Base-by-base conservation (phyloP, 1,140 invertebrate species). In the Berghia stephanieae region DNA sequence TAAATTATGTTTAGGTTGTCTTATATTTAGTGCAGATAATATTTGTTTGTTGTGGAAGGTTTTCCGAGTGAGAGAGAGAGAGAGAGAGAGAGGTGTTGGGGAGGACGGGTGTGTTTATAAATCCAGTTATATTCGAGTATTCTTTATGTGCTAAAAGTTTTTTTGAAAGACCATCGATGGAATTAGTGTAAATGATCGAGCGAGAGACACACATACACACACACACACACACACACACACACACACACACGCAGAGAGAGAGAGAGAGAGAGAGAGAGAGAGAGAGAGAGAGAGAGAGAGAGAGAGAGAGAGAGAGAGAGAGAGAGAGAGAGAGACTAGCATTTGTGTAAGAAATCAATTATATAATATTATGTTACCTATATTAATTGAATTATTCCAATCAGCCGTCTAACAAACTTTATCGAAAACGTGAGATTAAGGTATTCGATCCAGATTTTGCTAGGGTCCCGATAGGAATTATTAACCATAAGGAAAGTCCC, bases 91-190 rank as follows among this genome's bases (percentile, higher is more conserved):
- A 36, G 13, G n/a, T n/a, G n/a, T n/a, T n/a, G n/a, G n/a, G n/a
- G n/a, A n/a, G n/a, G n/a, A n/a, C n/a, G n/a, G n/a, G n/a, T n/a
- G n/a, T n/a, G n/a, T n/a, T n/a, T n/a, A n/a, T n/a, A n/a, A n/a
- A n/a, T n/a, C n/a, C n/a, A n/a, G n/a, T n/a, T n/a, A 52, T 16
- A 16, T 52, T 52, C 49, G 24, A 21, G 49, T 52, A 24, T 38
- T 79, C 34, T 68, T 69, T 57, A 73, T 81, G n/a, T 66, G n/a
- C 16, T 31, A 27, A 66, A 66, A 31, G 18, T 66, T 18, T 36
- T 66, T n/a, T 66, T 66, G 63, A n/a, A 1, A n/a, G 18, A 31
- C n/a, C 18, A 52, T 16, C 18, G 49, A n/a, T n/a, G n/a, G n/a
- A n/a, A n/a, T n/a, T n/a, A n/a, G n/a, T n/a, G n/a, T n/a, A 27